These are phyloP conservation scores for Antheraea pernyi DNA, from an alignment of 1,140 invertebrate species.

Conservation along the genomic window DNA sequence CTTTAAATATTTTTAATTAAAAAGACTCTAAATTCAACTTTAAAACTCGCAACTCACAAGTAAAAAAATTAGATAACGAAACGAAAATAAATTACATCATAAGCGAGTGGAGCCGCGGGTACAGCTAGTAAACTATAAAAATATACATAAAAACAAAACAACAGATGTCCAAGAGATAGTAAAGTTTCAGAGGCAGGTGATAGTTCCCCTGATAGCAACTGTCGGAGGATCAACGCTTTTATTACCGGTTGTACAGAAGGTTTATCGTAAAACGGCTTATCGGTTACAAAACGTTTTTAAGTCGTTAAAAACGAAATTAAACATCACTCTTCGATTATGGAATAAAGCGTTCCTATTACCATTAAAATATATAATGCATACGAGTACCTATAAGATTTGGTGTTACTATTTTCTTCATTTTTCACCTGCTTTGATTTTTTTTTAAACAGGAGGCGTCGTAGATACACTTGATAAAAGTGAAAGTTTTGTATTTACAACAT, in stretches of 20 bases:
- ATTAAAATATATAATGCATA: background rate
- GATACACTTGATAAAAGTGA: too few species aligned
- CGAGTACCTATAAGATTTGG: background rate
- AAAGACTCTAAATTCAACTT: too few species aligned
- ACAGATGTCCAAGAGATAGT: background rate
- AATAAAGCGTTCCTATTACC: background rate
- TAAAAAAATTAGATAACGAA: too few species aligned
- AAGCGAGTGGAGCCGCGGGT: too few species aligned
- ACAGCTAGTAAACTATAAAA: too few species aligned
- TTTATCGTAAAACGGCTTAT: slow-evolving; percentile 16
- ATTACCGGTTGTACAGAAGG: background rate
- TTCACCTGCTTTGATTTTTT: too few species aligned
- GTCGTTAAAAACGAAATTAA: slow-evolving; percentile 25
- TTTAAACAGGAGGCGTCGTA: too few species aligned
- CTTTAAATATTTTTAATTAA: too few species aligned
- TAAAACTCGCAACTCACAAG: too few species aligned
- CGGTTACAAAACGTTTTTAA: slow-evolving; percentile 20
- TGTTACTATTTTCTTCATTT: too few species aligned
- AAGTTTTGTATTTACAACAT: too few species aligned
- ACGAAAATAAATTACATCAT: too few species aligned
- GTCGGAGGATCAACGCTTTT: background rate
- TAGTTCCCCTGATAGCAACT: background rate
- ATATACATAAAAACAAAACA: background rate
- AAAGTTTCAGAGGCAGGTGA: background rate
- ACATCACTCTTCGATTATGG: background rate